phyloP scores from a whole-genome alignment of 2,797 vertebrate species.

The Otolemur crassicaudatus region DNA sequence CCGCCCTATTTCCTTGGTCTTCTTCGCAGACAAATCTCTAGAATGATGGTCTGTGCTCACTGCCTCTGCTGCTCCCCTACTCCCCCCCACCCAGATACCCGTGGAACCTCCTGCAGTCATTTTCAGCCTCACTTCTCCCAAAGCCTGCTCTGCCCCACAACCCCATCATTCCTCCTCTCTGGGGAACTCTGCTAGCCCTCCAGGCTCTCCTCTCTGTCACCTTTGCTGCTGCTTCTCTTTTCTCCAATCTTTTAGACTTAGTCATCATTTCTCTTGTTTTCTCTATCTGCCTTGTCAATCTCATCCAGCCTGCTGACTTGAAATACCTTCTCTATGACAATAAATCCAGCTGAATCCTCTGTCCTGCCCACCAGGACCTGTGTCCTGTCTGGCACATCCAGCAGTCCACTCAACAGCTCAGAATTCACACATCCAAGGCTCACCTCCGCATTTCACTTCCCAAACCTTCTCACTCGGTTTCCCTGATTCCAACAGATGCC shows the following conservation, averaged over 20 bases:
- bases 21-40: too few species aligned
- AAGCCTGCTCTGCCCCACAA: background rate
- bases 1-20: too few species aligned
- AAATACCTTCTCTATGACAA: background rate
- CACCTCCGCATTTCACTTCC: background rate
- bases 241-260: background rate
- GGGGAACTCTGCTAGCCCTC: too few species aligned
- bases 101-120: background rate
- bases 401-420: background rate
- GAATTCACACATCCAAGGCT: background rate
- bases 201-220: background rate
- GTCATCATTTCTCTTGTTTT: background rate
- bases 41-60: background rate
- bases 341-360: background rate
- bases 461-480: background rate
- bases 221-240: background rate
- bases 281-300: background rate
- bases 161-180: background rate
- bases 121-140: background rate
- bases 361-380: background rate
- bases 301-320: background rate
- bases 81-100: background rate
- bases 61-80: background rate
- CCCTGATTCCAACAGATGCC: background rate
- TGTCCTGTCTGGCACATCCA: background rate